Evolutionary conservation across 1,140 invertebrate species (phyloP), one percentile per base, ranked within the genome.

Genomic region (Vollenhovia emeryi): DNA sequence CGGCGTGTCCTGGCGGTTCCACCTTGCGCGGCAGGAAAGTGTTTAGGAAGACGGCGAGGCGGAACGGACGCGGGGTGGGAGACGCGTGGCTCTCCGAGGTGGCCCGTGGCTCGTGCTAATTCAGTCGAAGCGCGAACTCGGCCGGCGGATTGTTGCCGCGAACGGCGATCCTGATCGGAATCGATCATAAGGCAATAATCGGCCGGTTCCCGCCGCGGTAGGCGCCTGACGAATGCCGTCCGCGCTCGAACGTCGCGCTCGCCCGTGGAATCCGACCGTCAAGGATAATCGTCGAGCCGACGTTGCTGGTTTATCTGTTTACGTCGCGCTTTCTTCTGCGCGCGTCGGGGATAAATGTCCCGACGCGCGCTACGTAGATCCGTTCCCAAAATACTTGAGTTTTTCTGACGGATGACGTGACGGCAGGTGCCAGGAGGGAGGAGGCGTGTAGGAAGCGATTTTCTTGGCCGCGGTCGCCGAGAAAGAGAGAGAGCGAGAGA

Each of bases 41-140:
- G 74, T 66, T 80, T 71, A 84, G 68, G 45, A 48, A 36, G 69
- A 84, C 50, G 57, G 50, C 40, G 66, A 73, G 69, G 82, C 62
- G 74, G 69, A 75, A 30, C 62, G 74, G 62, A 64, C 45, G 24
- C 45, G 76, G 40, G 66, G 78, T 80, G 89, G 76, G 89, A 74
- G 84, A 57, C 79, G 68, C 75, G 60, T 84, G 64, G 89, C 83
- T 76, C 50, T 79, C 43, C 59, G 85, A 89, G 62, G 87, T 88
- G 69, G 89, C 87, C 82, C 85, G 76, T 82, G 87, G 90, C 92
- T 92, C 88, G 83, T 92, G 92, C 92, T 93, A 93, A 93, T 92
- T 93, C 92, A 93, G 92, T 92, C 92, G 87, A 90, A 90, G 87
- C 86, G 90, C 89, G 88, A 87, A 92, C 87, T 90, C 85, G 90